Evolutionary conservation across 1,140 invertebrate species (phyloP).

Genomic region (Plodia interpunctella): DNA sequence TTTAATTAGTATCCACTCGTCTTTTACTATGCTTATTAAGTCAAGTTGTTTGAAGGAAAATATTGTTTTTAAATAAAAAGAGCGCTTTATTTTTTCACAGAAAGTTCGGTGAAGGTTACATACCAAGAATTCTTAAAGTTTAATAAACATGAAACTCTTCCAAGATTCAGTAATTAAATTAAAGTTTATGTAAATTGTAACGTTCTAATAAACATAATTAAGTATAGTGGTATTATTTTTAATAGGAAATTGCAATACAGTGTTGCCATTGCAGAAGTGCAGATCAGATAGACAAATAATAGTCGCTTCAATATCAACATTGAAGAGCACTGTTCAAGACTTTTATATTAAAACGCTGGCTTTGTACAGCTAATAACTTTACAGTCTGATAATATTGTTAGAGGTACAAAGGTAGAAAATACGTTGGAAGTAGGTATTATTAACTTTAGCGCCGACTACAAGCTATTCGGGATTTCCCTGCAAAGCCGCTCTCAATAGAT

Average conservation of each 20-base stretch:
- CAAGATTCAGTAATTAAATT: not conserved
- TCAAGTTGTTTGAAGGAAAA: conserved; percentile 30
- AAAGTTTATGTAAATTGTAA: conserved; percentile 8
- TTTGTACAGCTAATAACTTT: conserved; percentile 8
- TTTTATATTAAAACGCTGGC: conserved; percentile 7
- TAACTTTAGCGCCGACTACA: conserved; percentile 57
- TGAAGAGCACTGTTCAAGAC: not conserved
- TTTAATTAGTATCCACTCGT: conserved; percentile 40
- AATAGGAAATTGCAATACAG: no score
- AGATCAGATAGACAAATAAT: not conserved
- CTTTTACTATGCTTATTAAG: conserved; percentile 21
- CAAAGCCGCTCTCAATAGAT: conserved; percentile 73
- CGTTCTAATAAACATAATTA: no score
- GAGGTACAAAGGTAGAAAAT: conserved; percentile 40
- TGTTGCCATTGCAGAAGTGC: not conserved
- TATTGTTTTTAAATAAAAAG: conserved; percentile 30
- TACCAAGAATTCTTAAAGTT: conserved; percentile 18
- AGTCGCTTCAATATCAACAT: not conserved
- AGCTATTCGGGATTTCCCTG: conserved; percentile 67
- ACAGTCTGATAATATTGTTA: conserved; percentile 27
- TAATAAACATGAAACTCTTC: not conserved
- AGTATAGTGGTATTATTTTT: no score
- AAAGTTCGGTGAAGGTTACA: conserved; percentile 29
- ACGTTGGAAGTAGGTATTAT: conserved; percentile 48
- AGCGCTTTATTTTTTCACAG: conserved; percentile 26